Evolutionary conservation across 2,888 invertebrate genomes (phyloP), one percentile per base, ranked within the genome.

Genomic region (Zonitis immaculata): DNA sequence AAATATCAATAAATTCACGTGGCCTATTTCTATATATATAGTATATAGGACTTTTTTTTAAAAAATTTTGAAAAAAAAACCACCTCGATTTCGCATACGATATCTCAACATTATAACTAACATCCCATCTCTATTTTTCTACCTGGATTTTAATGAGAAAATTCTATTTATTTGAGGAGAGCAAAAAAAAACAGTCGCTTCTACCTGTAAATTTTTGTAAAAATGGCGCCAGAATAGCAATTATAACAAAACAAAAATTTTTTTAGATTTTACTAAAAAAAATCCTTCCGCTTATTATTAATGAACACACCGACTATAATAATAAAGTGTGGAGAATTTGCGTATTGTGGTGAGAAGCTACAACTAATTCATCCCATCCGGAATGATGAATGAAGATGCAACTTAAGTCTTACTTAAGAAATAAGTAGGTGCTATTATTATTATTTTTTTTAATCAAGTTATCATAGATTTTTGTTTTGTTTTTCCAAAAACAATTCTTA

Each of bases 141-240:
- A 66, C 66, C 68, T 68, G 68, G 55, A 61, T 64, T 58, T 67
- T 70, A 70, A 71, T 71, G 71, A 71, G 68, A 69, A 71, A 64
- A 62, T 61, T 56, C 16, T 18, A 16, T 3, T 16, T 1, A 14
- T 6, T 6, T 7, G 14, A 14, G 5, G 14, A 32, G n/a, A n/a
- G n/a, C n/a, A 14, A 32, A 32, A 32, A 65, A 62, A 59, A 61
- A 58, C 45, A 48, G 55, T 51, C 28, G 11, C n/a, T 7, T 64
- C 64, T 68, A 69, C 68, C 68, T 66, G 67, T 60, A 49, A 44
- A 35, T 1, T 18, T 35, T 26, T 32, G 59, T 54, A 58, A 59
- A 63, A 63, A 60, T 62, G 68, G 68, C 69, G 68, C 69, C 69
- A 66, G 66, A 61, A 52, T 8, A 5, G 22, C 42, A 20, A 22